Base-by-base conservation (phyloP, 2,113 vertebrate species). In the Typhlomys cinereus region DNA sequence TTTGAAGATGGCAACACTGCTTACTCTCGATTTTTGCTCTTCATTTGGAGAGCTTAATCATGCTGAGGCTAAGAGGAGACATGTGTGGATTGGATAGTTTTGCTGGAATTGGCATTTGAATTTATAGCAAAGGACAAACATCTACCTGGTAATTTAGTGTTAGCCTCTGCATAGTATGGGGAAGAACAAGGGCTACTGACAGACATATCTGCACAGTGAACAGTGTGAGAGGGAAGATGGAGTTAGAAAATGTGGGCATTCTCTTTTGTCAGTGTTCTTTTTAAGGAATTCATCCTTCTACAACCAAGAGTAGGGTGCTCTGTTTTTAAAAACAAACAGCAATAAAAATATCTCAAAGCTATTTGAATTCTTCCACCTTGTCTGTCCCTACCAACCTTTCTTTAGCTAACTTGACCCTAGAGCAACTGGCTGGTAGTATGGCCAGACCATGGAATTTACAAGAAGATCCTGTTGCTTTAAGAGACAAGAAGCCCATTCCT, bases 101-200 rank as follows among this genome's bases (percentile, higher is more conserved):
- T 90, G 57, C 88, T 96, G 80, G 61, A 71, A 73, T 88, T 59
- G 69, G 54, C 89, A 73, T 96, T 89, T 93, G 57, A 95, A 88
- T 94, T 95, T 91, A 89, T 78, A 90, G 83, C 74, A 75, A 84
- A 93, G 57, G 79, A 50, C 31, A 78, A 85, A 62, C 29, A 64
- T 69, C 66, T 93, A 23, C 52, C 41, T 88, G 52, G 76, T 95
- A 78, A 36, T 78, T 91, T 67, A 66, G 70, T 36, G 34, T 48
- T 41, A 59, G 29, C 57, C 36, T 91, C 71, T 76, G 75, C 41
- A 36, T 41, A 85, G 13, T 57, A 50, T 84, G 25, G 48, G 15
- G 46, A 79, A 90, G 74, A 83, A 15, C 2, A n/a, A 75, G 46
- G 14, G 54, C 31, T 88, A 13, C 9, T 0, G 29, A 54, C 46